Base-by-base conservation (phyloP, 2,888 invertebrate species). In the Agrotis puta region DNA sequence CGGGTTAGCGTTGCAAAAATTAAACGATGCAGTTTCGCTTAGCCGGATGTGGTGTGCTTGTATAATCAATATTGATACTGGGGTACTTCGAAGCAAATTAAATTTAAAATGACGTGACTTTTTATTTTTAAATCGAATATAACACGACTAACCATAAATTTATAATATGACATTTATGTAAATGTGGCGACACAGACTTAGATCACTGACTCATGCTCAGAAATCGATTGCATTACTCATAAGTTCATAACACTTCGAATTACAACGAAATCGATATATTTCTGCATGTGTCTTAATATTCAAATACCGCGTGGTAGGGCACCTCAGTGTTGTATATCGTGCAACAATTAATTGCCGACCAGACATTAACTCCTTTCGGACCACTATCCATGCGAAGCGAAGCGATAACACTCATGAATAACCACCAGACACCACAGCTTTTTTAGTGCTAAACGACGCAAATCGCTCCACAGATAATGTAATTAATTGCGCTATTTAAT, bases 261-360 rank as follows among this genome's bases (percentile, higher is more conserved):
- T 83, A 73, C 57, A 74, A 61, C 74, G 33, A 84, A 72, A 70
- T 65, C 77, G 74, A 82, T 82, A 76, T 74, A 80, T 71, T 79
- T 77, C 66, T 68, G 75, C 68, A 65, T 83, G 70, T 72, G 79
- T 82, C 85, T 87, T 84, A 87, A 87, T 88, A 91, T 90, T 89
- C 87, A 89, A 90, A 90, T 88, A 85, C 85, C 86, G 87, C 87
- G 85, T 85, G 86, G 88, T 87, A 88, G 87, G 90, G 88, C 89
- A 90, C 89, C 88, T 90, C 90, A 88, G 89, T 90, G 90, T 89
- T 90, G 90, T 88, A 91, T 92, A 92, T 93, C 93, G 92, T 93
- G 92, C 93, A 92, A 92, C 92, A 92, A 94, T 94, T 95, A 94
- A 93, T 94, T 92, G 92, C 90, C 90, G 84, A 82, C 88, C 89